Conservation (phyloP, 2,888 invertebrate genomes). For the Nipponacmea schrenckii region DNA sequence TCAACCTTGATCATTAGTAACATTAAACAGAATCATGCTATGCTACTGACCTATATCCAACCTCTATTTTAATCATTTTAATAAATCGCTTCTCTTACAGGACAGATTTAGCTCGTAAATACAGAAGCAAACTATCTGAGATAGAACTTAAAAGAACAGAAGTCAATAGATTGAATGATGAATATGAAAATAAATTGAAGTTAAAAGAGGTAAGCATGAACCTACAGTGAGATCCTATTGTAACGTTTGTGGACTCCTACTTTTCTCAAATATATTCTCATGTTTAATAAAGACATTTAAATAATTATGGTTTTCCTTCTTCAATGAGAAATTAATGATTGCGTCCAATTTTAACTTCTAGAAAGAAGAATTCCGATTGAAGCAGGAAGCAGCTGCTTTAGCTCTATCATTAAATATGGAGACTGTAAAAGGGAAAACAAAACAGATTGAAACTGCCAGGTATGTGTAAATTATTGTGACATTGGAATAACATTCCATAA, state of each 20-base stretch:
- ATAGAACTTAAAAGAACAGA: conserved; percentile 61
- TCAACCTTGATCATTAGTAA: no score
- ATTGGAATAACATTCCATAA: no score
- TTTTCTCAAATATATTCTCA: no score
- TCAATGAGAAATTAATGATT: no score
- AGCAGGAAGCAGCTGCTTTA: conserved; percentile 63
- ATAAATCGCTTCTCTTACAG: conserved; percentile 31
- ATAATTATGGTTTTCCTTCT: no score
- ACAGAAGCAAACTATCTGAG: conserved; percentile 56
- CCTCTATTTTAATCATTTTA: background rate
- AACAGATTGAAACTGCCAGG: conserved; percentile 44
- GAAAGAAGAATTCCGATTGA: conserved; percentile 61
- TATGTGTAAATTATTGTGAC: conserved; percentile 25
- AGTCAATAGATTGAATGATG: conserved; percentile 51
- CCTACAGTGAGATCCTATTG: background rate
- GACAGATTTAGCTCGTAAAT: conserved; percentile 55
- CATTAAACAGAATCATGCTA: no score
- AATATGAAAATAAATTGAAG: conserved; percentile 58
- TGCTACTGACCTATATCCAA: no score
- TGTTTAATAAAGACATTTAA: no score
- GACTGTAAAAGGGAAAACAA: conserved; percentile 60
- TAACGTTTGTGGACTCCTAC: background rate
- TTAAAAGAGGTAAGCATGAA: conserved; percentile 59
- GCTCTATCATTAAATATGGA: conserved; percentile 65
- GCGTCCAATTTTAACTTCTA: conserved; percentile 26